Evolutionary conservation across 2,888 invertebrate genomes (phyloP), one percentile per base, ranked within the genome.

Genomic region (Thysanoteuthis rhombus): DNA sequence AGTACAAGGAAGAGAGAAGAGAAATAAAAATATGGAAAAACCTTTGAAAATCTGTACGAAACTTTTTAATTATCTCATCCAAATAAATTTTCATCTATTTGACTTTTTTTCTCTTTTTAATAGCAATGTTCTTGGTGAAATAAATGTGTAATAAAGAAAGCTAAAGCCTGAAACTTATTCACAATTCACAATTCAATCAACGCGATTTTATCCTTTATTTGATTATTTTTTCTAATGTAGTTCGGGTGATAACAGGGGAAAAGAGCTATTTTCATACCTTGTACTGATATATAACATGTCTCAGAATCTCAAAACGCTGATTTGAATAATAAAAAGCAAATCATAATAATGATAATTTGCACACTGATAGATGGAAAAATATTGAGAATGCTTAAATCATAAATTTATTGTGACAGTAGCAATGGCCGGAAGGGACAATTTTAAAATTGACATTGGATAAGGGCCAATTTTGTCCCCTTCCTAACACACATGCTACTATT

Each of bases 91-190:
- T 52, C 52, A 52, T 22, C 52, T 25, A 25, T 52, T 42, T 42
- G 16, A 52, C 25, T 22, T 52, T 52, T 22, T 52, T 25, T 52
- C n/a, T 32, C n/a, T 75, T 75, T 58, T 52, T 28, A 58, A 28
- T 25, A 12, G 6, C 16, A 45, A 45, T 45, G 45, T 58, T 58
- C 58, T 58, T 58, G 58, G 36, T 75, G n/a, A 75, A 75, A 75
- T 75, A 75, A n/a, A 75, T n/a, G n/a, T n/a, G 75, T 75, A 75
- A 75, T 75, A 75, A 75, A 75, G 75, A n/a, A 75, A 75, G 75
- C 16, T n/a, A 75, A 75, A n/a, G n/a, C 75, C 16, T 36, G n/a
- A 75, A 75, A 75, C 75, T 75, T 75, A n/a, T 75, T 75, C 12
- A 75, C 75, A 75, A n/a, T 75, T 75, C 12, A 75, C 75, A 75